Base-by-base conservation (phyloP, 2,888 invertebrate genomes). In the Trichogramma evanescens region DNA sequence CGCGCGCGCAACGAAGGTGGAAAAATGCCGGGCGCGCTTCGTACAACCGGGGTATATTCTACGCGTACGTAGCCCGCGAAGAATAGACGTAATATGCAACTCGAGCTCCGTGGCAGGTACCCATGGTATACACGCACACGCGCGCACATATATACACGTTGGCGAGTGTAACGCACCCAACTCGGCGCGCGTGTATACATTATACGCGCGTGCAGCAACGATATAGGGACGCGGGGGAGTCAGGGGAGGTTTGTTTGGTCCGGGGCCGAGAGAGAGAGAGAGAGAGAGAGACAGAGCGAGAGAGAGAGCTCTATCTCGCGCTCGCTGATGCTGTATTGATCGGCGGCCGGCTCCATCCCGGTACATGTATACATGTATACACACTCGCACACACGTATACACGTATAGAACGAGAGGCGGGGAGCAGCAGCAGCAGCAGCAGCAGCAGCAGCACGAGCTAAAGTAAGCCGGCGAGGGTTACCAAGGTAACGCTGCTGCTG, bases 281-380 rank as follows among this genome's bases (percentile, higher is more conserved):
- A 26, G 26, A 26, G 26, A 26, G 26, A 26, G 26, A 26, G 26
- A 26, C n/a, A n/a, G n/a, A n/a, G n/a, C n/a, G 26, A 26, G 26
- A 26, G 26, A 26, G 26, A 26, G 26, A 26, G 26, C 61, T 46
- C 61, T 63, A 63, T 61, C 61, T 51, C 42, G 56, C 55, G 69
- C 71, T 67, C 66, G 62, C 71, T 72, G 76, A 77, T 75, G 77
- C 77, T 77, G 76, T 77, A 77, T 77, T 77, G 77, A 77, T 77
- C 77, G 26, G 26, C 26, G 26, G 26, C 26, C 26, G 26, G 26
- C 26, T 26, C 26, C 26, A 26, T 26, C 26, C 26, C 26, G 26
- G 26, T 26, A 26, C 26, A 26, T 2, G 26, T 26, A 26, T 26
- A 26, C 26, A 26, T 2, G 26, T 26, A 26, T 26, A 26, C 26